phyloP scores from a whole-genome alignment of 2,797 vertebrate species.

The Martes flavigula region DNA sequence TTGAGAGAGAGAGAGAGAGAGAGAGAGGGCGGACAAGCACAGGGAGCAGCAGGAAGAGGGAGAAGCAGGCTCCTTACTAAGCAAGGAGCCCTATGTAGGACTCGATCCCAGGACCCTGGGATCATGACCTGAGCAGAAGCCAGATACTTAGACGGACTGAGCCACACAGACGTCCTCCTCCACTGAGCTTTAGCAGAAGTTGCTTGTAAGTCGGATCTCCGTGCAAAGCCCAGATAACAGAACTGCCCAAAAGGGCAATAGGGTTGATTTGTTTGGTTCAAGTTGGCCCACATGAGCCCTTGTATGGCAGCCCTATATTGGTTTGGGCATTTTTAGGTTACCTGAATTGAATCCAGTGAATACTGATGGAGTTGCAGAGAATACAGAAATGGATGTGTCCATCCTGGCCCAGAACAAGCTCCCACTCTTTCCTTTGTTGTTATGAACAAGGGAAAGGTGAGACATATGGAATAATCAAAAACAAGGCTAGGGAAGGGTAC shows the following conservation, averaged over 20 bases:
- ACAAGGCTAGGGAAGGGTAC: rapidly evolving
- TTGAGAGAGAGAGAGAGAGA: no score
- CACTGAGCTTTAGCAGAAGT: background rate
- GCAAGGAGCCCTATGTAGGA: no score
- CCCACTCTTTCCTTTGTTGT: background rate
- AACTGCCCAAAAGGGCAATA: background rate
- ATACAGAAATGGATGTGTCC: background rate
- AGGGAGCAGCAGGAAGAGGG: no score
- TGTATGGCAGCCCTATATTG: background rate
- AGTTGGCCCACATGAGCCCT: background rate
- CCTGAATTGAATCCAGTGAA: background rate
- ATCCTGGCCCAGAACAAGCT: background rate
- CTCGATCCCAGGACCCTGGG: no score
- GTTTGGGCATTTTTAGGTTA: background rate
- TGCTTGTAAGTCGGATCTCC: background rate
- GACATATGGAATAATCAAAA: background rate
- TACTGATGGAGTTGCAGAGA: background rate
- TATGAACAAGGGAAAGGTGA: background rate
- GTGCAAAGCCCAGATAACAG: background rate
- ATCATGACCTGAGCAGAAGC: no score
- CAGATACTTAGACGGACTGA: no score
- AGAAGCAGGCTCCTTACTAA: no score
- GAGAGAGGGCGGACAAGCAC: no score
- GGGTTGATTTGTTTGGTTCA: background rate
- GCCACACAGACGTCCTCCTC: background rate